Conservation (phyloP, 2,797 vertebrate species). For the Mareca penelope region DNA sequence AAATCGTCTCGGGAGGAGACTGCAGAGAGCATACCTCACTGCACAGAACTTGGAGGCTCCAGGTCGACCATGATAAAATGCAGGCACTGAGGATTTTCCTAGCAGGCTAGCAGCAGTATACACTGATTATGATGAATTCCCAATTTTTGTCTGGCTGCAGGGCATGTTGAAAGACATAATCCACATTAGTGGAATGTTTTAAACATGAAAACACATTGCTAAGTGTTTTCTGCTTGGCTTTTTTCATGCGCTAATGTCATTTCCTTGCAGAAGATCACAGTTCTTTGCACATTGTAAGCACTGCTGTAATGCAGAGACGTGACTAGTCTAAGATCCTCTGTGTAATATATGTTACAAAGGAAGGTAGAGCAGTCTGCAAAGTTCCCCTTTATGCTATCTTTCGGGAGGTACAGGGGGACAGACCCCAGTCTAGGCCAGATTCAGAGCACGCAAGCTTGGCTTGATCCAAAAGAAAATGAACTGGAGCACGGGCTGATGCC, state of each 20-base stretch:
- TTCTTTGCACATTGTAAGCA: neutral
- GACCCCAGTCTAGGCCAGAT: neutral
- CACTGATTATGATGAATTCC: neutral
- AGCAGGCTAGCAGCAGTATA: neutral
- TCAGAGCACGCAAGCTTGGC: neutral
- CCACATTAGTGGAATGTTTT: neutral
- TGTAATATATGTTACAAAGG: neutral
- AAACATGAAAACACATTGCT: constrained; percentile 1
- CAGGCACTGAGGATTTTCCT: neutral
- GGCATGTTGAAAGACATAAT: neutral
- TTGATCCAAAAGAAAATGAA: neutral
- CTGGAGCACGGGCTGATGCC: neutral
- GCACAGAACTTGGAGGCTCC: neutral
- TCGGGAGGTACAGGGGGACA: neutral
- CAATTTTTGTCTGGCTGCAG: neutral
- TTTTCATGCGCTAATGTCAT: neutral
- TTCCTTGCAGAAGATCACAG: neutral
- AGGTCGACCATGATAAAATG: neutral
- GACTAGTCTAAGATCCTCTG: neutral
- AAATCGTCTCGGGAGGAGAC: neutral
- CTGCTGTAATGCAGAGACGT: neutral
- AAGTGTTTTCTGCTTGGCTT: neutral
- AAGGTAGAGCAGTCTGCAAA: neutral
- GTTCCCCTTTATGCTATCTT: neutral
- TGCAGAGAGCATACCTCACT: neutral